A percentile compares a stretch with the other conserved stretches of the same genome.
phyloP scores from a whole-genome alignment of 1,140 invertebrate species.

The Pseudomyrmex sp. region DNA sequence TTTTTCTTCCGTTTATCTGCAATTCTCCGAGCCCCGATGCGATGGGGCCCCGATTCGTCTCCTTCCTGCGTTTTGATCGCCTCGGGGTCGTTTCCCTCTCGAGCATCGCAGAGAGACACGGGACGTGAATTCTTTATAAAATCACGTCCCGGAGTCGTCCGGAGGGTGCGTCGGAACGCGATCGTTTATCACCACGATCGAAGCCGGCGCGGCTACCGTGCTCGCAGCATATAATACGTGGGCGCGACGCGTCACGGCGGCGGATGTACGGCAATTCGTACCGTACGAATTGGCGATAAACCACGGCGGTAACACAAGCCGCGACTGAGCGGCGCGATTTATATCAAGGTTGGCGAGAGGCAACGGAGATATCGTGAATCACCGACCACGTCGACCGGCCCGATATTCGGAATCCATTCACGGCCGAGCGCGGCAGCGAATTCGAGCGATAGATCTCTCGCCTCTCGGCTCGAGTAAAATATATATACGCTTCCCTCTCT shows the following conservation, averaged over 20 bases:
- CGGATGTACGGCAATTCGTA: conserved; percentile 52
- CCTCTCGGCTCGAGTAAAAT: conserved; percentile 31
- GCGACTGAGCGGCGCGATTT: conserved; percentile 52
- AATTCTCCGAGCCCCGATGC: neutral
- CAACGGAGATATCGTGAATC: conserved; percentile 63
- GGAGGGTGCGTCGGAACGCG: neutral
- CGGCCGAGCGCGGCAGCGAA: conserved; percentile 32
- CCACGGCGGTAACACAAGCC: conserved; percentile 54
- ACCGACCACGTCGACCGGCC: conserved; percentile 18
- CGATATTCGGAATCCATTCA: conserved; percentile 56
- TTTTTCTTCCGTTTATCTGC: conserved; percentile 30
- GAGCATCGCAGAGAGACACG: neutral
- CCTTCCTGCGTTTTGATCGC: conserved; percentile 36
- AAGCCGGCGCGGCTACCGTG: conserved; percentile 63
- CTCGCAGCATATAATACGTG: conserved; percentile 62
- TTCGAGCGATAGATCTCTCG: conserved; percentile 70
- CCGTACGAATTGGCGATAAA: conserved; percentile 48
- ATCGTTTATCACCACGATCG: conserved; percentile 2
- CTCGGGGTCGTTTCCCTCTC: neutral
- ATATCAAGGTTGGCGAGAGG: conserved; percentile 56
- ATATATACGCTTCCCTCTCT: conserved; percentile 56
- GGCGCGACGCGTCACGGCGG: conserved; percentile 38
- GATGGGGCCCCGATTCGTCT: conserved; percentile 9
- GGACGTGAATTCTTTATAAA: conserved; percentile 38
- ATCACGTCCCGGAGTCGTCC: conserved; percentile 24